Evolutionary conservation across 2,888 invertebrate genomes (phyloP).

Genomic region (Drosophila rellima): DNA sequence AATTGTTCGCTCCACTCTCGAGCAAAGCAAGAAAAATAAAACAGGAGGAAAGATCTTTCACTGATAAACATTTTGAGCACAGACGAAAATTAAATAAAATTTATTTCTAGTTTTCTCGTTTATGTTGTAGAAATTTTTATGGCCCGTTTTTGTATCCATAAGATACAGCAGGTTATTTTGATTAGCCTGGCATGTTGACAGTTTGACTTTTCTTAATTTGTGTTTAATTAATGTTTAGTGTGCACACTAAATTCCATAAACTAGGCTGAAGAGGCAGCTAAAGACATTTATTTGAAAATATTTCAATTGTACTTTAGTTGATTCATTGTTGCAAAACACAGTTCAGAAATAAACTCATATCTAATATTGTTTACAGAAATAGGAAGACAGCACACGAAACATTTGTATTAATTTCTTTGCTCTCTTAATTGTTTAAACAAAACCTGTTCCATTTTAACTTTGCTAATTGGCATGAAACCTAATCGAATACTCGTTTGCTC

Average conservation of each 20-base stretch:
- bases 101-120: slow-evolving; percentile 32
- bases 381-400: not conserved
- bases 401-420: slow-evolving; percentile 1
- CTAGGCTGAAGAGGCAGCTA: slow-evolving; percentile 12
- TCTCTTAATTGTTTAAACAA: slow-evolving; percentile 10
- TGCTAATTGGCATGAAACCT: slow-evolving; percentile 11
- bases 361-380: not conserved
- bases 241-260: slow-evolving; percentile 51
- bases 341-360: not conserved
- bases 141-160: slow-evolving; percentile 52
- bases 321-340: slow-evolving; percentile 5
- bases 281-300: slow-evolving; percentile 6
- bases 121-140: slow-evolving; percentile 35
- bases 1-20: slow-evolving; percentile 21
- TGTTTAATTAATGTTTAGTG: slow-evolving; percentile 65
- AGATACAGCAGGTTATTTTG: slow-evolving; percentile 70
- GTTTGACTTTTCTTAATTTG: slow-evolving; percentile 73
- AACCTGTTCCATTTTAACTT: slow-evolving; percentile 17
- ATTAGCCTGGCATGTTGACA: slow-evolving; percentile 70
- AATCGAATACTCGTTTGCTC: slow-evolving; percentile 10
- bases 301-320: not conserved
- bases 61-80: slow-evolving; percentile 28
- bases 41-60: slow-evolving; percentile 42
- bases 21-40: slow-evolving; percentile 5
- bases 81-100: slow-evolving; percentile 26